Conservation (phyloP, 2,113 vertebrate genomes). For the Poeciliopsis turrubarensis region DNA sequence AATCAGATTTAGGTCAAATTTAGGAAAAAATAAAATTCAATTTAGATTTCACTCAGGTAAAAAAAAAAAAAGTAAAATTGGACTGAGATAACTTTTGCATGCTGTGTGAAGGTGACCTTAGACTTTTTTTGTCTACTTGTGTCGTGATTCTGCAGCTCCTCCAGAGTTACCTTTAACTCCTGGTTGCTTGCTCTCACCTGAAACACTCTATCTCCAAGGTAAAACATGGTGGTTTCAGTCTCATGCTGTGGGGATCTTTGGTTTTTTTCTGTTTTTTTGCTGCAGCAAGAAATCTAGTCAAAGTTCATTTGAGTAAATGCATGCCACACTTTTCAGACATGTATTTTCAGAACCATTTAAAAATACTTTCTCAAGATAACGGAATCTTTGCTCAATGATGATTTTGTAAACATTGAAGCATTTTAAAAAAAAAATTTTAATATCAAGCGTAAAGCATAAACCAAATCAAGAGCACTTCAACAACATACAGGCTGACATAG, state of each 20-base stretch:
- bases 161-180: neutral
- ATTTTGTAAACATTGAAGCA: no score
- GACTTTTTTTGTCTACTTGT: neutral
- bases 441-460: no score
- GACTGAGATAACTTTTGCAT: no score
- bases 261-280: neutral
- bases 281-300: neutral
- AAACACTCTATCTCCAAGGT: no score
- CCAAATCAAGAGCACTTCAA: neutral
- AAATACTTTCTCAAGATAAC: neutral
- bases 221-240: neutral
- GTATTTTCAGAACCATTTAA: no score
- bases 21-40: no score
- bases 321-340: neutral
- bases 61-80: no score
- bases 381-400: neutral
- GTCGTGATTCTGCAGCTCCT: neutral
- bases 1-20: no score
- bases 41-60: no score
- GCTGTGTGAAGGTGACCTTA: no score
- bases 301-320: neutral
- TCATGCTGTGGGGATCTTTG: neutral
- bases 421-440: no score
- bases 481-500: neutral
- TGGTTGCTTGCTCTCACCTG: no score